Conservation (phyloP, 1,140 invertebrate genomes). For the Philaenus spumarius region DNA sequence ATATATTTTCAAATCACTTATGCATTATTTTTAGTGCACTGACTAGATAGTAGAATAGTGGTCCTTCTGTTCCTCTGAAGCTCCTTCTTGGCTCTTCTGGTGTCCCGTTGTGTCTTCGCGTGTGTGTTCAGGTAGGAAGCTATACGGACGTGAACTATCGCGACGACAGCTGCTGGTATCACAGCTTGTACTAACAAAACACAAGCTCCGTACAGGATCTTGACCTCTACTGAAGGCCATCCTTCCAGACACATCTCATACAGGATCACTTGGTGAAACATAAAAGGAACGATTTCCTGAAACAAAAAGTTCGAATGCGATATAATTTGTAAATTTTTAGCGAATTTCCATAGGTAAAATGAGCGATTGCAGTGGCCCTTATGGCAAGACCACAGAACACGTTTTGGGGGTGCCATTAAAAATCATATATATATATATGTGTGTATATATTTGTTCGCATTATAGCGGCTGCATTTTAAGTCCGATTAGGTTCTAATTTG, state of each 20-base stretch:
- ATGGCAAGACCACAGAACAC: too few relatives aligned
- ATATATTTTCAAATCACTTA: too few relatives aligned
- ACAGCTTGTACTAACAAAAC: constrained; percentile 49
- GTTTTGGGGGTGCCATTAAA: too few relatives aligned
- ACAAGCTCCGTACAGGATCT: constrained; percentile 44
- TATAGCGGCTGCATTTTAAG: too few relatives aligned
- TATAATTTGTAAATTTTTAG: too few relatives aligned
- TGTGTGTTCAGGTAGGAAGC: constrained; percentile 40
- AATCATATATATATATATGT: too few relatives aligned
- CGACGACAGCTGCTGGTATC: constrained; percentile 47
- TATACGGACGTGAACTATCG: constrained; percentile 47
- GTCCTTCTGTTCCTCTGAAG: constrained; percentile 46
- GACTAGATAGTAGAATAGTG: constrained; percentile 41
- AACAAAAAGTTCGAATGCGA: constrained; percentile 33
- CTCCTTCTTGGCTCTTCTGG: constrained; percentile 36
- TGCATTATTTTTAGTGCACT: background rate
- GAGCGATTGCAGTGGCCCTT: too few relatives aligned
- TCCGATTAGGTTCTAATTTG: too few relatives aligned
- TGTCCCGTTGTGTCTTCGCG: constrained; percentile 31
- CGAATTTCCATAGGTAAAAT: too few relatives aligned
- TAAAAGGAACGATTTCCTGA: constrained; percentile 38
- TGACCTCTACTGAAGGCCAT: constrained; percentile 40
- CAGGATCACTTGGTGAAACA: constrained; percentile 34
- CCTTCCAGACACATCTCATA: constrained; percentile 42
- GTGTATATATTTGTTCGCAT: too few relatives aligned